phyloP scores from a whole-genome alignment of 2,113 vertebrate genomes.

The Thermophis baileyi region DNA sequence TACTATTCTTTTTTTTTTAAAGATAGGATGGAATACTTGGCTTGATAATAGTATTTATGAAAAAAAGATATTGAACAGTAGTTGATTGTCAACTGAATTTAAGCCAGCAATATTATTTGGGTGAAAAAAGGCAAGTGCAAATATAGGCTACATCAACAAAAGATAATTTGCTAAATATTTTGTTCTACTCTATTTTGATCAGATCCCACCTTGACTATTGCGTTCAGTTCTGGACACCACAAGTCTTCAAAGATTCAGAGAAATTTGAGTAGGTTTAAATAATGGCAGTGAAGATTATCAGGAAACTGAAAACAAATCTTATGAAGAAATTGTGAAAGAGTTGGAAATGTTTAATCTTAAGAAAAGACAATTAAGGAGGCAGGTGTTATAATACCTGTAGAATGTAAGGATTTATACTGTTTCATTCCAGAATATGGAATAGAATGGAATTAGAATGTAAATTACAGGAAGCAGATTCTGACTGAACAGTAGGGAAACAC shows the following conservation, averaged over 20 bases:
- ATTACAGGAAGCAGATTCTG: neutral
- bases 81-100: neutral
- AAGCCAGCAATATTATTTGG: neutral
- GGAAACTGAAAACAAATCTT: neutral
- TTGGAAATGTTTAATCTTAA: neutral
- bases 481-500: neutral
- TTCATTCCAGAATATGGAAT: neutral
- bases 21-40: neutral
- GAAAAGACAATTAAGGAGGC: neutral
- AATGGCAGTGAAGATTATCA: neutral
- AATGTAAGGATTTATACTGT: neutral
- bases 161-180: neutral
- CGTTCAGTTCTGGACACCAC: neutral
- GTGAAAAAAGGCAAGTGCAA: neutral
- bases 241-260: neutral
- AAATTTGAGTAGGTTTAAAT: neutral
- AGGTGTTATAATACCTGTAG: neutral
- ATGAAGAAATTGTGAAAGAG: neutral
- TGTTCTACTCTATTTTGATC: neutral
- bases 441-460: neutral
- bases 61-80: neutral
- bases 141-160: neutral
- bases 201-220: neutral
- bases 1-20: neutral
- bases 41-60: neutral